A percentile compares a stretch with the other conserved stretches of the same genome.
Evolutionary conservation across 2,113 vertebrate species (phyloP).

Genomic region (Gulo gulo): DNA sequence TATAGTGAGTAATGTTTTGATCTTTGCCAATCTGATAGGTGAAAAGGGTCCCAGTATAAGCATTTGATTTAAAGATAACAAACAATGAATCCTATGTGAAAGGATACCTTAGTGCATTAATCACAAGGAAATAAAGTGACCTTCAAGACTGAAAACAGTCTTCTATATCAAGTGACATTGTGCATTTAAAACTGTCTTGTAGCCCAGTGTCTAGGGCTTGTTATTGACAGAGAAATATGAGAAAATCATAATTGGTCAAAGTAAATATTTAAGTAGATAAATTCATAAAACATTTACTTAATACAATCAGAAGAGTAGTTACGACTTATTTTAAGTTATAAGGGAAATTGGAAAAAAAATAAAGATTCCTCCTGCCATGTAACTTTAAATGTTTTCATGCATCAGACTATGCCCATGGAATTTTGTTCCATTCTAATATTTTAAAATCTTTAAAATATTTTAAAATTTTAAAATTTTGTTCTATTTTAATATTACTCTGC

Average conservation of each 20-base stretch:
- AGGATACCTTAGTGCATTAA: neutral
- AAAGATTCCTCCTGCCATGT: neutral
- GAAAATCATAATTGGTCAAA: neutral
- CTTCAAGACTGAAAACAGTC: neutral
- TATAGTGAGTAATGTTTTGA: neutral
- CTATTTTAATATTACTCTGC: slow-evolving; percentile 2
- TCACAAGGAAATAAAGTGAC: neutral
- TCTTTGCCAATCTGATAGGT: neutral
- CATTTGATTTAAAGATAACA: slow-evolving; percentile 15
- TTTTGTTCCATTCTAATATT: neutral
- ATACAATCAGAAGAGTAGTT: neutral
- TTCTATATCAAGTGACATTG: neutral
- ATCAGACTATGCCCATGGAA: neutral
- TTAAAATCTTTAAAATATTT: too few relatives aligned
- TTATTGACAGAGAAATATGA: neutral
- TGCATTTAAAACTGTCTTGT: neutral
- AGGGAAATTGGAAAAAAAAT: neutral
- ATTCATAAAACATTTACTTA: neutral
- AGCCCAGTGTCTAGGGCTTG: neutral
- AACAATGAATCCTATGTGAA: neutral
- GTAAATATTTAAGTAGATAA: slow-evolving; percentile 12
- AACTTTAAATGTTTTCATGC: neutral
- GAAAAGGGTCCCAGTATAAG: neutral
- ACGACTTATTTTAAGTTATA: neutral
- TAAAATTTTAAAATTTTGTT: too few relatives aligned